A percentile compares a stretch with the other conserved stretches of the same genome.
Evolutionary conservation across 2,888 invertebrate genomes (phyloP).

Genomic region (Lasioglossum pauxillum): DNA sequence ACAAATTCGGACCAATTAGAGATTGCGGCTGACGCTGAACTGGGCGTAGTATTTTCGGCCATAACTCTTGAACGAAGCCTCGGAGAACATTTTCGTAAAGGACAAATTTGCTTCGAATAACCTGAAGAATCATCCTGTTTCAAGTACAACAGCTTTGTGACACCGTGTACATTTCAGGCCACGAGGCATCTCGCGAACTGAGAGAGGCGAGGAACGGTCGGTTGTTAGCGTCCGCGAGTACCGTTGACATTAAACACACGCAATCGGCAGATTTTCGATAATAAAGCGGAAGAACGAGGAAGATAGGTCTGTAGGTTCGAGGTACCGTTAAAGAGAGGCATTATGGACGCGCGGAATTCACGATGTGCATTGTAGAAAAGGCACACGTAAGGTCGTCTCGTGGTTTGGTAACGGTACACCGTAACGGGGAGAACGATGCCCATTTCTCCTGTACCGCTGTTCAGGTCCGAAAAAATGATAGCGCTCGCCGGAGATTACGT

Average conservation of each 20-base stretch:
- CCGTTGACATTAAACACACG: neutral
- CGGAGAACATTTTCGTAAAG: too few species aligned
- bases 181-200: neutral
- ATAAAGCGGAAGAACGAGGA: slow-evolving; percentile 42
- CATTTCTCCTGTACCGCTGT: slow-evolving; percentile 39
- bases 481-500: slow-evolving; percentile 25
- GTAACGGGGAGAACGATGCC: slow-evolving; percentile 57
- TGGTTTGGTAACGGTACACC: slow-evolving; percentile 68
- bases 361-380: slow-evolving; percentile 61
- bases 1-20: too few species aligned
- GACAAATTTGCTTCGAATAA: too few species aligned
- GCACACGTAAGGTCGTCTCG: slow-evolving; percentile 52
- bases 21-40: too few species aligned
- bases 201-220: neutral
- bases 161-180: too few species aligned
- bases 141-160: too few species aligned
- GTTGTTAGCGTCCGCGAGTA: neutral
- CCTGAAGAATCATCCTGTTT: too few species aligned
- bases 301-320: slow-evolving; percentile 68
- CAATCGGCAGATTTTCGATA: slow-evolving; percentile 20
- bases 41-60: too few species aligned
- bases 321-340: slow-evolving; percentile 68
- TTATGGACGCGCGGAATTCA: slow-evolving; percentile 66
- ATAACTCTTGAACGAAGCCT: too few species aligned
- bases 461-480: slow-evolving; percentile 40